Base-by-base conservation (phyloP, 1,140 invertebrate species). In the Hyles vespertilio region DNA sequence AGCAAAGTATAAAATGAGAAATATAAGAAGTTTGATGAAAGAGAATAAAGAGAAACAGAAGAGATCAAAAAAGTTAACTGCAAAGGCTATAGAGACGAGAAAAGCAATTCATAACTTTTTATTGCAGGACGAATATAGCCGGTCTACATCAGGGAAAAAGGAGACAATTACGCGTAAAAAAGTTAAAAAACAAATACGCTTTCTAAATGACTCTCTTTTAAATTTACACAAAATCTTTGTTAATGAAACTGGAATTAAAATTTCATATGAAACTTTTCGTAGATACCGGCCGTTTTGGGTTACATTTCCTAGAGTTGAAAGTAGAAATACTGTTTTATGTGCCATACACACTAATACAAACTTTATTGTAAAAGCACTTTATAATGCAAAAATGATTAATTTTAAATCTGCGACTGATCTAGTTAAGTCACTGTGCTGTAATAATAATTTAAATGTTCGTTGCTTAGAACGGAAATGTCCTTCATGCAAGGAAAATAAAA, bases 221-320 rank as follows among this genome's bases (percentile, higher is more conserved):
- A 40, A 40, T 40, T 8, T 40, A 5, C 36, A 68, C 12, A 69
- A 62, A 32, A 45, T 8, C 8, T 66, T 65, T 65, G 11, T 55
- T 2, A 61, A 60, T 45, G 60, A 56, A 34, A 56, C 59, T 49
- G 66, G 61, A 3, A 33, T 61, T 10, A 40, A 12, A 32, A 64
- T 68, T 44, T 64, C 61, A 0, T 68, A 68, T 52, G 66, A 68
- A 53, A 65, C 62, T 7, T 68, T 68, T 36, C 59, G 66, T 7
- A 51, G 59, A 57, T 8, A 64, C 50, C 52, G 59, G 0, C 64
- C 64, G 11, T 65, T 65, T 45, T 65, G 63, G 58, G 63, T 65
- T 3, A 45, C 61, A 50, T 58, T 65, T 46, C 63, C 63, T 5
- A 66, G 59, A 56, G 50, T 59, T 5, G n/a, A 44, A 22, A 51